Percentiles rank a stretch among this genome's conserved stretches.
Evolutionary conservation across 1,140 invertebrate species (phyloP).

Genomic region (Dendroctonus valens): DNA sequence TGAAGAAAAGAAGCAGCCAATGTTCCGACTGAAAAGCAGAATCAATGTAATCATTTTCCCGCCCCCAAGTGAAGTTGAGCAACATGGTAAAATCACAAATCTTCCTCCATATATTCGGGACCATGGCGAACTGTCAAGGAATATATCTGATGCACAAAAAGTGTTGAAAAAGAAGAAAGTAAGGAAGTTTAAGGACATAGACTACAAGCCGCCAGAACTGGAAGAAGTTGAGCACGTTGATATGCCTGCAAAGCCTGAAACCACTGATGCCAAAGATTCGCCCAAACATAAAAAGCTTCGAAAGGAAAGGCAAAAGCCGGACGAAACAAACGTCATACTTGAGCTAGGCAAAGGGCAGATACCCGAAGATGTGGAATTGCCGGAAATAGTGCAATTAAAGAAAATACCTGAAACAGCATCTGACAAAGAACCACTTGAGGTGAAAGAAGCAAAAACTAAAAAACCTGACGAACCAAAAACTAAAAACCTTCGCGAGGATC

Average conservation of each 20-base stretch:
- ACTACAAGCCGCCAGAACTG: slow-evolving; percentile 69
- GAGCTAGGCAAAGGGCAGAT: slow-evolving; percentile 55
- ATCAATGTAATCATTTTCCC: slow-evolving; percentile 63
- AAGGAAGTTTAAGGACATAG: slow-evolving; percentile 59
- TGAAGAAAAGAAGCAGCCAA: slow-evolving; percentile 57
- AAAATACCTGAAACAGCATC: slow-evolving; percentile 43
- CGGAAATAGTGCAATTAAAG: slow-evolving; percentile 47
- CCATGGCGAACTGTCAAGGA: slow-evolving; percentile 66
- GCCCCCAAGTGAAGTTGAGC: slow-evolving; percentile 50
- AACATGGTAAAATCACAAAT: slow-evolving; percentile 53
- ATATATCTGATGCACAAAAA: slow-evolving; percentile 65
- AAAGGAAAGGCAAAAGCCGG: slow-evolving; percentile 49
- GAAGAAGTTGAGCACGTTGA: slow-evolving; percentile 67
- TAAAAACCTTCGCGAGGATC: slow-evolving; percentile 42
- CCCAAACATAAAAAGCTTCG: slow-evolving; percentile 36
- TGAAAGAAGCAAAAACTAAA: slow-evolving; percentile 43
- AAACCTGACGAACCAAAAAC: slow-evolving; percentile 44
- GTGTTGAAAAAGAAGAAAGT: slow-evolving; percentile 63
- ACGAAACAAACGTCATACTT: slow-evolving; percentile 54
- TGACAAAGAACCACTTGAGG: slow-evolving; percentile 30
- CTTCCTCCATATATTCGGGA: slow-evolving; percentile 57
- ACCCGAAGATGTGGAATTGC: slow-evolving; percentile 52
- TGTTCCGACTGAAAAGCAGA: slow-evolving; percentile 64
- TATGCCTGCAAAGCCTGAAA: slow-evolving; percentile 41
- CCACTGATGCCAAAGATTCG: slow-evolving; percentile 35